Conservation (phyloP, 2,888 invertebrate species). For the Sminthurinus aureus region DNA sequence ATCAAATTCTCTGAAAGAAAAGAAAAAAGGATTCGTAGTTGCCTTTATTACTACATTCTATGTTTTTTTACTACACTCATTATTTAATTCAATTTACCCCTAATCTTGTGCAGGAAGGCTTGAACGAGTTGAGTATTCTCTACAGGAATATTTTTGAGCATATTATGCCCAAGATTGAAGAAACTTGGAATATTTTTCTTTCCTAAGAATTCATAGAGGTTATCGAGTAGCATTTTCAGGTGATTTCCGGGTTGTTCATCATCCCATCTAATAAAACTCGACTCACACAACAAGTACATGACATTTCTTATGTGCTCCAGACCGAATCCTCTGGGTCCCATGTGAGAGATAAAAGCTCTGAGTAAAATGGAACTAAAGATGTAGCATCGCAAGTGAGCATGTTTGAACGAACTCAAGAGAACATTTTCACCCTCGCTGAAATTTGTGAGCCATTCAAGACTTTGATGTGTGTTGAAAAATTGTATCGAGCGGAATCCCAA, state of each 20-base stretch:
- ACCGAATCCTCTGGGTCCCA: slow-evolving; percentile 68
- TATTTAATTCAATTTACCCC: too few species aligned
- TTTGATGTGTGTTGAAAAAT: slow-evolving; percentile 69
- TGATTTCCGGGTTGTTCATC: slow-evolving; percentile 77
- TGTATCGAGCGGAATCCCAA: slow-evolving; percentile 73
- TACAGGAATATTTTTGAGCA: slow-evolving; percentile 75
- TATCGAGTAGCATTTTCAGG: slow-evolving; percentile 70
- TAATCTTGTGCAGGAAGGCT: slow-evolving; percentile 72
- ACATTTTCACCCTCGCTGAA: slow-evolving; percentile 81
- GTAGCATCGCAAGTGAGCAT: slow-evolving; percentile 76
- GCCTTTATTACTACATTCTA: too few species aligned
- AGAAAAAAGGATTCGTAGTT: too few species aligned
- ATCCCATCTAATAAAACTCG: slow-evolving; percentile 75
- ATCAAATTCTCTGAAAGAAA: slow-evolving; percentile 79
- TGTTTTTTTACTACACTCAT: too few species aligned
- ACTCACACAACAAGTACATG: slow-evolving; percentile 80
- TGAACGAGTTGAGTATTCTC: slow-evolving; percentile 72
- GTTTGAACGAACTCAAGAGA: slow-evolving; percentile 75
- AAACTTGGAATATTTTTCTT: slow-evolving; percentile 74
- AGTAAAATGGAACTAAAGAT: slow-evolving; percentile 74
- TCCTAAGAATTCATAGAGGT: slow-evolving; percentile 71
- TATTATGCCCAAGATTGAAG: slow-evolving; percentile 76
- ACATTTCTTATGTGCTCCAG: slow-evolving; percentile 77
- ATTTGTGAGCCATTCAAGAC: slow-evolving; percentile 79
- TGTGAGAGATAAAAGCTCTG: slow-evolving; percentile 75